Conservation (phyloP, 1,140 invertebrate genomes). For the Diploscapter pachys region DNA sequence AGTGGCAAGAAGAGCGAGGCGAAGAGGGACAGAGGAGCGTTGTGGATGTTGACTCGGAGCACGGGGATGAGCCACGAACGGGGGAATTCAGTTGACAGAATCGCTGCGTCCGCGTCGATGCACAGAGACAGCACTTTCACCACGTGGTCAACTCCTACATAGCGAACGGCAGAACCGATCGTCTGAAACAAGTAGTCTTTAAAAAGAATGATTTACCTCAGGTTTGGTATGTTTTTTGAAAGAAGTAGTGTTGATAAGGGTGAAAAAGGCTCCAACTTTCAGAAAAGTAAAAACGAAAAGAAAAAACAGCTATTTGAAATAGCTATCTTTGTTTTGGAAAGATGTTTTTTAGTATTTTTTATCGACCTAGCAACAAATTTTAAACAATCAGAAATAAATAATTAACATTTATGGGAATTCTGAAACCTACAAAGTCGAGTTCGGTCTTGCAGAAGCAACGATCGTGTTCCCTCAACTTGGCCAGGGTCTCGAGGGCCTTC, state of each 20-base stretch:
- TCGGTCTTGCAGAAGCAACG: slow-evolving; percentile 43
- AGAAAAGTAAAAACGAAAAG: background rate
- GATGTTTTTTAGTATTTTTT: background rate
- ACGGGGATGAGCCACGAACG: slow-evolving; percentile 83
- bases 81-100: slow-evolving; percentile 67
- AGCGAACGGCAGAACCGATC: slow-evolving; percentile 42
- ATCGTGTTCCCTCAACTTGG: slow-evolving; percentile 45
- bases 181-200: slow-evolving; percentile 28
- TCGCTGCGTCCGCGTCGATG: slow-evolving; percentile 50
- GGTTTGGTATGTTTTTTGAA: too few relatives aligned
- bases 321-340: background rate
- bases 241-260: too few relatives aligned
- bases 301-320: background rate
- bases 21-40: slow-evolving; percentile 78
- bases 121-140: slow-evolving; percentile 39
- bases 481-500: slow-evolving; percentile 40
- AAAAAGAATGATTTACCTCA: too few relatives aligned
- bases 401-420: too few relatives aligned
- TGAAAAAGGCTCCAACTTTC: too few relatives aligned
- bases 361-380: too few relatives aligned
- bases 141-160: slow-evolving; percentile 40
- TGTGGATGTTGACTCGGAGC: slow-evolving; percentile 74
- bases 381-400: too few relatives aligned
- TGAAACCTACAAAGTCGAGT: slow-evolving; percentile 41
- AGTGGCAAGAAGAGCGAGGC: slow-evolving; percentile 75